Base-by-base conservation (phyloP, 92 coral and sea anemone species). In the Porites rus region DNA sequence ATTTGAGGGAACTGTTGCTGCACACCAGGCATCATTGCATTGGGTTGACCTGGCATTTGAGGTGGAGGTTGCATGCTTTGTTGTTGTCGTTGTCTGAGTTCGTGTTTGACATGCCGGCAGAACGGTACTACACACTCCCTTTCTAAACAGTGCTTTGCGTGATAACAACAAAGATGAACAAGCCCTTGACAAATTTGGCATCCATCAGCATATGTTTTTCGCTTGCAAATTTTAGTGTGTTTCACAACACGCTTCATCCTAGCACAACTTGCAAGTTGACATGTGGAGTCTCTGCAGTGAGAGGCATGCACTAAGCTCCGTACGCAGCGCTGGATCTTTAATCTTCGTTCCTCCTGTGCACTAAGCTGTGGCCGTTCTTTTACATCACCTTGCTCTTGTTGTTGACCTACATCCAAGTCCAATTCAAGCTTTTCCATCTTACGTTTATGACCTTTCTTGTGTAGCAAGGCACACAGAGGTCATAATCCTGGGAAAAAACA, bases 181-280 rank as follows among this genome's bases (percentile, higher is more conserved):
- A 97, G 95, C 80, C 95, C 98, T 87, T 95, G 98, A 74, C 99
- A 97, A 79, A 97, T 95, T 38, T 96, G 98, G 80, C 99, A 97
- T 17, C 98, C 98, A 24, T 95, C 98, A n/a, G n/a, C n/a, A n/a
- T n/a, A n/a, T n/a, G n/a, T n/a, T n/a, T 93, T 97, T 50, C 98
- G 88, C 69, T 94, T 95, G 87, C 99, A 97, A 13, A 92, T 96
- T 72, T 93, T 97, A 17, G 98, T 95, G 83, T 97, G 99, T 74
- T 97, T 98, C 82, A 97, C 97, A 38, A 97, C 99, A 78, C 94
- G 93, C 87, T 97, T 97, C 99, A 97, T 97, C 89, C 92, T 97
- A 59, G 95, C 95, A 77, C 99, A 97, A 82, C 99, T 97, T 16
- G 96, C 71, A 69, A 92, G 88, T 28, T 82, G 87, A 67, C 99